Conservation (phyloP, 2,888 invertebrate genomes). For the Drosophila robusta region DNA sequence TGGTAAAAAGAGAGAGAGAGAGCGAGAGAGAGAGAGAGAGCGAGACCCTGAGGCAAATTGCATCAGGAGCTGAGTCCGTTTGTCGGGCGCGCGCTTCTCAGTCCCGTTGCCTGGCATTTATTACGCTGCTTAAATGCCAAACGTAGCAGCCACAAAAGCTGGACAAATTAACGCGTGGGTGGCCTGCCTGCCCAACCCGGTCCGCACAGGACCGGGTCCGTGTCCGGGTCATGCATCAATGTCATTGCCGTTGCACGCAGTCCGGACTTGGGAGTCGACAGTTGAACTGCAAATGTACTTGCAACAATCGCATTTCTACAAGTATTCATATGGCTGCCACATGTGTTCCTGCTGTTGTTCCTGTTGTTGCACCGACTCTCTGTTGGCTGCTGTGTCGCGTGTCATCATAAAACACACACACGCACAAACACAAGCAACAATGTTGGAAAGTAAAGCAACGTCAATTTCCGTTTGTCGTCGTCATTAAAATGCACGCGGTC, state of each 20-base stretch:
- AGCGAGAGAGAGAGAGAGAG: too few relatives aligned
- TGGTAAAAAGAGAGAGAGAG: neutral
- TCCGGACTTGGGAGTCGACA: constrained; percentile 14
- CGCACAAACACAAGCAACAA: constrained; percentile 47
- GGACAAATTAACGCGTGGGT: constrained; percentile 74
- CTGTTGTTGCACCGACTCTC: constrained; percentile 10
- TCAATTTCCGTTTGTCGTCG: constrained; percentile 77
- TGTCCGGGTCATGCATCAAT: constrained; percentile 70
- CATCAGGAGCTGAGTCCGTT: constrained; percentile 20
- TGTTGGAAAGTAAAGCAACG: constrained; percentile 71
- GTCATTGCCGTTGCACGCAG: constrained; percentile 44
- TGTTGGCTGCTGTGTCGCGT: constrained; percentile 61
- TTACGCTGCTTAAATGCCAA: constrained; percentile 67
- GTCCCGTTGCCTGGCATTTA: constrained; percentile 68
- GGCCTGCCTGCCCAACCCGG: constrained; percentile 14
- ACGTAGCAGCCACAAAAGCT: constrained; percentile 57
- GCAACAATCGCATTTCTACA: constrained; percentile 28
- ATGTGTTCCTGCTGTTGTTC: constrained; percentile 40
- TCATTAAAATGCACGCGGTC: constrained; percentile 71
- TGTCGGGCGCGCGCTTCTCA: constrained; percentile 13
- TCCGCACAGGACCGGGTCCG: constrained; percentile 38
- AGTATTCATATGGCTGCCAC: constrained; percentile 61
- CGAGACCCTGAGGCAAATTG: constrained; percentile 23
- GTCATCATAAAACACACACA: constrained; percentile 60
- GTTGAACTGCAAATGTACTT: constrained; percentile 50